Evolutionary conservation across 1,140 invertebrate species (phyloP).

Genomic region (Philotrypesis tridentata): DNA sequence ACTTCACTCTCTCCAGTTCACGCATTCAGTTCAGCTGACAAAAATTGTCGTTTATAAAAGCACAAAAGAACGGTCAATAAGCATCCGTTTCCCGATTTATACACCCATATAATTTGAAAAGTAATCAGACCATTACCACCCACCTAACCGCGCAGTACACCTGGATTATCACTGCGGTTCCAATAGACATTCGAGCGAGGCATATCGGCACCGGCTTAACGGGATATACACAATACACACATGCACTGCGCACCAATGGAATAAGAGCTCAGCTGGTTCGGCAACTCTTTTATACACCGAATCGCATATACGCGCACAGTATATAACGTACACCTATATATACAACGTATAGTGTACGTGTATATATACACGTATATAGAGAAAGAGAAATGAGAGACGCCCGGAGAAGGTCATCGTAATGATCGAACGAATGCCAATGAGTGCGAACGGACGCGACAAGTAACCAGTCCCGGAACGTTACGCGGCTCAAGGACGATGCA

Average conservation of each 20-base stretch:
- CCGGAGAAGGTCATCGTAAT: slow-evolving; percentile 30
- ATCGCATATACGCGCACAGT: slow-evolving; percentile 44
- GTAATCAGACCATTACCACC: not conserved
- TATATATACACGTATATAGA: not conserved
- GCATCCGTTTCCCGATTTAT: no score
- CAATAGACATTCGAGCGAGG: no score
- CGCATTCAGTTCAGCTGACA: no score
- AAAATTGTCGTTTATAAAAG: no score
- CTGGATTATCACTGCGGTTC: no score
- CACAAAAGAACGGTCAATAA: no score
- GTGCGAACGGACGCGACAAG: not conserved
- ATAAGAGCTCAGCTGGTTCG: slow-evolving; percentile 7
- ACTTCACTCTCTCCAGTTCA: no score
- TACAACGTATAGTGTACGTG: no score
- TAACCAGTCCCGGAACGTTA: slow-evolving; percentile 33
- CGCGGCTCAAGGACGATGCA: slow-evolving; percentile 43
- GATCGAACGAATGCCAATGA: slow-evolving; percentile 31
- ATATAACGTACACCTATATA: no score
- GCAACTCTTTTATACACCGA: not conserved
- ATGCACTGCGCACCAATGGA: slow-evolving; percentile 13
- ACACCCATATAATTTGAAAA: not conserved
- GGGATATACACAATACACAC: no score
- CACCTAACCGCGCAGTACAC: no score
- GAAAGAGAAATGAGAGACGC: slow-evolving; percentile 31
- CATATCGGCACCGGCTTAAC: not conserved